Conservation (phyloP, 1,140 invertebrate species). For the Philotrypesis tridentata region DNA sequence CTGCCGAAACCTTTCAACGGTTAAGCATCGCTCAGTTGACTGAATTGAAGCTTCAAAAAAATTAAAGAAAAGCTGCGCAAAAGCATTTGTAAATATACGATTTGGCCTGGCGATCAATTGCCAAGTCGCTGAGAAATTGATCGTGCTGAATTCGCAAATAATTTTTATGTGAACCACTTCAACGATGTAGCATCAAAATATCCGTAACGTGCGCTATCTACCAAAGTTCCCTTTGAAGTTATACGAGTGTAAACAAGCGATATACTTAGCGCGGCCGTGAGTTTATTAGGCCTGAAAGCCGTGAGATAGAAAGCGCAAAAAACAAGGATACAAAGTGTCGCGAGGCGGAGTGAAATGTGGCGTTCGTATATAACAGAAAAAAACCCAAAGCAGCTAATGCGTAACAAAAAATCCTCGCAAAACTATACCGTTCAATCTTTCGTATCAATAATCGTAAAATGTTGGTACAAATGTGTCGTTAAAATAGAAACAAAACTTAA, state of each 20-base stretch:
- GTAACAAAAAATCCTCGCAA: constrained; percentile 13
- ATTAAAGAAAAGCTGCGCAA: too few species aligned
- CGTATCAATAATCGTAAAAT: too few species aligned
- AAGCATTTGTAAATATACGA: constrained; percentile 26
- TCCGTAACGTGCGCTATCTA: constrained; percentile 9
- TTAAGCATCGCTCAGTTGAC: too few species aligned
- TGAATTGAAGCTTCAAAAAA: too few species aligned
- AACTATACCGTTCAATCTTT: too few species aligned
- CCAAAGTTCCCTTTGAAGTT: constrained; percentile 61
- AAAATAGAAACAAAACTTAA: too few species aligned
- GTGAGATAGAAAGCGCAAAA: constrained; percentile 51
- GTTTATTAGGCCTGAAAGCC: constrained; percentile 31
- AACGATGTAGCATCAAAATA: constrained; percentile 33
- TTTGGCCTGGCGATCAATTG: background rate
- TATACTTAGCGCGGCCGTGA: constrained; percentile 57
- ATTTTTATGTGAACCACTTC: constrained; percentile 39
- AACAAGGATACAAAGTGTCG: constrained; percentile 40
- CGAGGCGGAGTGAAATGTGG: constrained; percentile 2
- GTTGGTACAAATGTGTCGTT: too few species aligned
- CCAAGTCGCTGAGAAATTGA: background rate
- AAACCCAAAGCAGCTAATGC: background rate
- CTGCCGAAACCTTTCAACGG: too few species aligned
- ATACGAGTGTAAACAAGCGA: constrained; percentile 69
- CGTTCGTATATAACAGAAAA: background rate
- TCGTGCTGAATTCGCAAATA: constrained; percentile 37